A percentile compares a stretch with the other conserved stretches of the same genome.
phyloP scores from a whole-genome alignment of 37 sponge, comb jelly and placozoan genomes.

The Ephydatia muelleri region DNA sequence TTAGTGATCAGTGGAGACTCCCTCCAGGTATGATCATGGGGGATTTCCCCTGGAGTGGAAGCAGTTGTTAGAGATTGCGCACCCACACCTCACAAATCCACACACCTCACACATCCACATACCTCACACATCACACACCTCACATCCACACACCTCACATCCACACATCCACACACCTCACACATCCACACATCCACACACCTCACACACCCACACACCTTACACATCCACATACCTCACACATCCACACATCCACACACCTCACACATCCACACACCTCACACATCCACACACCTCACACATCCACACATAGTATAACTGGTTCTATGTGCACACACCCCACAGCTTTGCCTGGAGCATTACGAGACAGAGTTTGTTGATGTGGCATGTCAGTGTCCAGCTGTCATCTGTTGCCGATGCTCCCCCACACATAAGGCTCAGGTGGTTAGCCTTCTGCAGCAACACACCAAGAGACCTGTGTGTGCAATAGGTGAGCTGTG shows the following conservation, averaged over 20 bases:
- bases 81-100: background rate
- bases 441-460: constrained; percentile 80
- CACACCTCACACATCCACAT: background rate
- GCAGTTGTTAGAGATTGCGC: background rate
- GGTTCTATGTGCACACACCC: background rate
- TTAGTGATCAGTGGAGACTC: constrained; percentile 74
- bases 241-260: background rate
- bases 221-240: background rate
- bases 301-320: background rate
- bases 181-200: no score
- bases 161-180: background rate
- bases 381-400: constrained; percentile 87
- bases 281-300: background rate
- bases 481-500: constrained; percentile 81
- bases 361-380: constrained; percentile 88
- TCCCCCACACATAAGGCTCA: constrained; percentile 93
- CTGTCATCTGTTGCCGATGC: constrained; percentile 92
- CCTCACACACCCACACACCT: background rate
- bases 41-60: background rate
- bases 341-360: constrained; percentile 75
- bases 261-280: background rate
- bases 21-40: constrained; percentile 51
- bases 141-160: background rate
- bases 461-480: constrained; percentile 74
- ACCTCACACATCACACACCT: background rate